Evolutionary conservation across 2,888 invertebrate genomes (phyloP), one percentile per base, ranked within the genome.

Genomic region (Agonopterix heracliana): DNA sequence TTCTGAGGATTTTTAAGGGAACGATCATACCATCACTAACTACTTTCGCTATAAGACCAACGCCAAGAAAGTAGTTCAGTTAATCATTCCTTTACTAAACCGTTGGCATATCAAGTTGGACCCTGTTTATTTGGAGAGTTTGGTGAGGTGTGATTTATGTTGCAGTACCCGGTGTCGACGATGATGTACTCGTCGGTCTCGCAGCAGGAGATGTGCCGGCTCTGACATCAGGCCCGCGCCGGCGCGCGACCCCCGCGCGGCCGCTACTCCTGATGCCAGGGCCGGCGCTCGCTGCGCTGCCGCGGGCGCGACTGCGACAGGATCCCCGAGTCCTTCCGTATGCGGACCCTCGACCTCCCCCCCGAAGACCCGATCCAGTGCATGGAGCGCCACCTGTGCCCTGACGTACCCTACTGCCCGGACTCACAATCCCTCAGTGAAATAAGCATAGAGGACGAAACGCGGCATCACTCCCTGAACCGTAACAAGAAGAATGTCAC

Each of bases 131-230:
- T 5, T 5, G 26, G 26, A 26, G 26, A 26, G 26, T 26, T 26
- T 26, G 26, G 26, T 26, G 26, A 26, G 26, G 26, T 26, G 7
- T 26, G 26, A 26, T 26, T 26, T 26, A 7, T 38, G 38, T 38
- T 38, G 10, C 88, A 90, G 89, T 90, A 90, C 57, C 89, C 88
- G 26, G 85, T 89, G 48, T 72, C 88, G n/a, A 81, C 88, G 50
- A 88, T 88, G 88, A 89, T 89, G 82, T 92, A 92, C 71, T 90
- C 92, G 11, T 91, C 92, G 41, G 91, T 92, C 53, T 89, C 91
- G 41, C 91, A 91, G 67, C 92, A 92, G 61, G 92, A 92, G 71
- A 89, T 92, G 79, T 92, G 91, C 72, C 90, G 91, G n/a, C 91
- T 92, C 90, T 92, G 91, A 92, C 91, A 90, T 59, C 90, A 90